These are phyloP conservation scores for Epinotia brunnichana DNA, from an alignment of 2,888 invertebrate genomes.

Conservation along the genomic window DNA sequence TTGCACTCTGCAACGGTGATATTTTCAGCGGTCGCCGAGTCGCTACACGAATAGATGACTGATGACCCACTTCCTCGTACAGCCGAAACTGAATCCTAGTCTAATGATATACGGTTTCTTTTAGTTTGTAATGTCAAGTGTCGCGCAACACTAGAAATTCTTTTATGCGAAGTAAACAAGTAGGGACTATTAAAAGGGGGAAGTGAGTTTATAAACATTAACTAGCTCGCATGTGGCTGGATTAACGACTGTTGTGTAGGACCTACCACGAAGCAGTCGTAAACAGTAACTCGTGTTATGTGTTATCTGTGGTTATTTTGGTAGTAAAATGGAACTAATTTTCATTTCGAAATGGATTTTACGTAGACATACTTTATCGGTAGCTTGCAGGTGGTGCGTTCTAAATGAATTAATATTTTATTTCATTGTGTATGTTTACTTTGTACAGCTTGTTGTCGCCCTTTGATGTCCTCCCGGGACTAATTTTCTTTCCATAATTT, in stretches of 20 bases:
- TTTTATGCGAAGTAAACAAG: slow-evolving; percentile 41
- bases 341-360: too few species aligned
- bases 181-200: slow-evolving; percentile 30
- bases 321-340: too few species aligned
- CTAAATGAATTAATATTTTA: too few species aligned
- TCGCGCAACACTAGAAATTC: slow-evolving; percentile 40
- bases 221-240: slow-evolving; percentile 19
- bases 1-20: slow-evolving; percentile 76
- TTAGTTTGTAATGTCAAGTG: slow-evolving; percentile 44
- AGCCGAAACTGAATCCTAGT: slow-evolving; percentile 54
- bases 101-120: slow-evolving; percentile 48
- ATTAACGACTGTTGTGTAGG: slow-evolving; percentile 17
- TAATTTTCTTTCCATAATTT: too few species aligned
- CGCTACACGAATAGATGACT: slow-evolving; percentile 73
- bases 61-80: slow-evolving; percentile 72
- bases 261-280: slow-evolving; percentile 24
- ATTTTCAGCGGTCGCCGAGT: slow-evolving; percentile 73
- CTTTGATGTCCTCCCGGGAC: too few species aligned
- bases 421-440: too few species aligned
- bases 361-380: too few species aligned
- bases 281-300: not conserved
- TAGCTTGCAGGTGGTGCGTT: too few species aligned
- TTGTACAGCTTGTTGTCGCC: too few species aligned
- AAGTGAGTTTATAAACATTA: slow-evolving; percentile 35
- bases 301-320: too few species aligned